Base-by-base conservation (phyloP, 1,140 invertebrate species). In the Megathymus violae region DNA sequence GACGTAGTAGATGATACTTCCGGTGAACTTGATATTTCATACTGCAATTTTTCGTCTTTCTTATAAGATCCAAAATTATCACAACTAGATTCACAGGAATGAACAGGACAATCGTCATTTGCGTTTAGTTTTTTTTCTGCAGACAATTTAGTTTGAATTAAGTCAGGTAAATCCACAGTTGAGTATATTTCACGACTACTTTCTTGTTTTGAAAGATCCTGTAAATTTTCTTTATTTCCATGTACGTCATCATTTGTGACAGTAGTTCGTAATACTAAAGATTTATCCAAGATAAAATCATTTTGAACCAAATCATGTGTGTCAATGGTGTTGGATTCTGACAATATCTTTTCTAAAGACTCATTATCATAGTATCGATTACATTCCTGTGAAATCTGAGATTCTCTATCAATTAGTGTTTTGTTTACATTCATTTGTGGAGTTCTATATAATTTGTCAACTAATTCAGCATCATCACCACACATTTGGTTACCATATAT, bases 1-100 rank as follows among this genome's bases (percentile, higher is more conserved):
- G 81, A 76, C 11, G 88, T 90, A n/a, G 88, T 90, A 14, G 88
- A 90, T n/a, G 88, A 86, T n/a, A 90, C 88, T 81, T 90, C 88
- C 4, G 88, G 85, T 4, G 85, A 90, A 62, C 79, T 89, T 38
- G 78, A 77, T 40, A 31, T 67, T 31, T 60, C 69, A 67, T 71
- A 79, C 34, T 73, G 61, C n/a, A 61, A 46, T 43, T 44, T 62
- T 47, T 74, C 70, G 13, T 68, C 64, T 59, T 70, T 70, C 16
- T 72, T 61, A 61, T 74, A 75, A 15, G 65, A 56, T 56, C 75
- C 69, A 10, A 71, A 44, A 66, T 74, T 63, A 66, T 80, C 81
- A 40, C 72, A 56, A 64, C 65, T 80, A 4, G 74, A 75, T 67
- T 84, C 78, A 63, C 71, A 80, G 14, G 75, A 78, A 67, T 74